Conservation (phyloP, 1,140 invertebrate genomes). For the Meloidogyne floridensis region DNA sequence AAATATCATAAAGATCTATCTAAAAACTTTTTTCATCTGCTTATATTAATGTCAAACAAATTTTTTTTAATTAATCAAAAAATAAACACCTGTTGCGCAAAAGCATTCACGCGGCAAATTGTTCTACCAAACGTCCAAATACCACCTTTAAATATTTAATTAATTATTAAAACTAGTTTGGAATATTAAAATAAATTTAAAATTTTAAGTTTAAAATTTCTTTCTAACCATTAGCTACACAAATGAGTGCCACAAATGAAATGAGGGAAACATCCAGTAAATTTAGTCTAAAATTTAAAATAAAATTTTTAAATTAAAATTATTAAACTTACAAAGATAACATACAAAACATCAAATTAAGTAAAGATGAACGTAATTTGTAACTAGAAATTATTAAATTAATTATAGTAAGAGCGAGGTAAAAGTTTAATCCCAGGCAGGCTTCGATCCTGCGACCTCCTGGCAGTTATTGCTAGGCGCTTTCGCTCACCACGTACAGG, state of each 20-base stretch:
- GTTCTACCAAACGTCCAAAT: conserved; percentile 44
- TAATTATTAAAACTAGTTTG: conserved; percentile 32
- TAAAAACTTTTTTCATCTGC: neutral
- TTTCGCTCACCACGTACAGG: too few species aligned
- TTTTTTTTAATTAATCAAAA: neutral
- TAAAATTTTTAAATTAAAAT: neutral
- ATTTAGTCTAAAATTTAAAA: conserved; percentile 23
- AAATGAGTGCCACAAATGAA: neutral
- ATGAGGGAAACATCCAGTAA: conserved; percentile 5
- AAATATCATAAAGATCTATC: too few species aligned
- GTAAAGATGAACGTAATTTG: conserved; percentile 42
- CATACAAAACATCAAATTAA: conserved; percentile 44
- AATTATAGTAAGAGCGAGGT: too few species aligned
- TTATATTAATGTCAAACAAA: neutral
- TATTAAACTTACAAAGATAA: conserved; percentile 12
- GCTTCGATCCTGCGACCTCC: too few species aligned
- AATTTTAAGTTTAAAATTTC: too few species aligned
- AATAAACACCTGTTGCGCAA: conserved; percentile 39
- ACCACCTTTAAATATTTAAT: conserved; percentile 33
- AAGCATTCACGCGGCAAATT: conserved; percentile 49
- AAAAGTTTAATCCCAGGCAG: too few species aligned
- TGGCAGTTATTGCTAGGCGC: too few species aligned
- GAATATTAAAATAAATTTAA: conserved; percentile 9
- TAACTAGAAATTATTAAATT: conserved; percentile 32
- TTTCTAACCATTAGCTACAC: neutral